Evolutionary conservation across 2,888 invertebrate genomes (phyloP).

Genomic region (Hybos culiciformis): DNA sequence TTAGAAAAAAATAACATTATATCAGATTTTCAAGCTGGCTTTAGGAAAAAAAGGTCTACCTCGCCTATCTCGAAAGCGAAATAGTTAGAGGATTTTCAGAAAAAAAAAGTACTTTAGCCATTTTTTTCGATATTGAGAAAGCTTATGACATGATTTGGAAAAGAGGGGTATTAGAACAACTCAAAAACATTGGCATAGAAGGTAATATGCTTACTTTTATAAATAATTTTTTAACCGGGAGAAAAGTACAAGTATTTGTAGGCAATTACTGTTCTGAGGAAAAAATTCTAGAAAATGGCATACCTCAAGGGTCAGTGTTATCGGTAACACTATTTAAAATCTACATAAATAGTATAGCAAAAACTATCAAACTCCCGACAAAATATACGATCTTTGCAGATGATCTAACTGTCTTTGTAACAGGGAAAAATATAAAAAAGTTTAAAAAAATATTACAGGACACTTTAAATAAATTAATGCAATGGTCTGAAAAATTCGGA

Average conservation of each 20-base stretch:
- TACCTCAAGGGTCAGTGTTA: neutral
- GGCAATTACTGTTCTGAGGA: too few relatives aligned
- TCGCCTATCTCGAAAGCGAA: neutral
- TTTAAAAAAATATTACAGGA: neutral
- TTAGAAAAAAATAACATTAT: neutral
- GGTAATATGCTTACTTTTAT: neutral
- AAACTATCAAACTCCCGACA: neutral
- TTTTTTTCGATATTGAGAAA: constrained; percentile 4
- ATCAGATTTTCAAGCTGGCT: neutral
- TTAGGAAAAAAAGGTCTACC: neutral
- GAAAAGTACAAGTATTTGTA: too few relatives aligned
- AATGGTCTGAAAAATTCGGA: neutral
- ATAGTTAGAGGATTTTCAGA: neutral
- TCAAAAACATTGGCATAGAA: neutral
- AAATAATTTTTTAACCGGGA: neutral
- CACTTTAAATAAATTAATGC: neutral
- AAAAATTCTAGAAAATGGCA: neutral
- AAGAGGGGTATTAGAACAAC: neutral
- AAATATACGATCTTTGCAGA: neutral
- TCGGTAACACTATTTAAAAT: too few relatives aligned
- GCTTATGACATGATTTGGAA: neutral
- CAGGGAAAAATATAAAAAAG: neutral
- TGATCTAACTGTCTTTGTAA: neutral
- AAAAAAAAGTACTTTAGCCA: neutral
- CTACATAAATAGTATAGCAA: too few relatives aligned